A percentile compares a stretch with the other conserved stretches of the same genome.
Evolutionary conservation across 2,888 invertebrate species (phyloP).

Genomic region (Hemithea aestivaria): DNA sequence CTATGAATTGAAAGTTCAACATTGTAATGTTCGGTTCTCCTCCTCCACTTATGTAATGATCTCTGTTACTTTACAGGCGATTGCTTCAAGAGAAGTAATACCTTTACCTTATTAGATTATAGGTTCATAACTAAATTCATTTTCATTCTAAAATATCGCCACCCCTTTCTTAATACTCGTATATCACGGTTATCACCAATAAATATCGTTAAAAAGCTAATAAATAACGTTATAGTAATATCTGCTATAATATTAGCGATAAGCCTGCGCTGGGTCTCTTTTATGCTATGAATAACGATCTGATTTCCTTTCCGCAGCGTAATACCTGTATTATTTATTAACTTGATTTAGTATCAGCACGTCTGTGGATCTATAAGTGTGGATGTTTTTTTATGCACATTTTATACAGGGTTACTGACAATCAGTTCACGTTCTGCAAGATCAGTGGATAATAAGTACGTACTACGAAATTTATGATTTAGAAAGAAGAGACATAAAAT

Average conservation of each 20-base stretch:
- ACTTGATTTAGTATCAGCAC: slow-evolving; percentile 44
- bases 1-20: too few species aligned
- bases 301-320: slow-evolving; percentile 13
- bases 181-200: background rate
- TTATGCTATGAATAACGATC: slow-evolving; percentile 14
- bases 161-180: background rate
- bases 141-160: slow-evolving; percentile 1
- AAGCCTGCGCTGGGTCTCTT: slow-evolving; percentile 2
- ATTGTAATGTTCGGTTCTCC: too few species aligned
- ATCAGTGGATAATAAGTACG: too few species aligned
- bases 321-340: slow-evolving; percentile 34
- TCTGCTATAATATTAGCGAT: background rate
- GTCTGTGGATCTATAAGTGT: slow-evolving; percentile 25
- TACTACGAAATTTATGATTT: too few species aligned
- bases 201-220: background rate
- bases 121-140: slow-evolving; percentile 2
- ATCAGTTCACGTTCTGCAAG: too few species aligned
- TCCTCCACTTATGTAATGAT: too few species aligned
- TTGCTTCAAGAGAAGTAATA: too few species aligned
- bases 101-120: too few species aligned
- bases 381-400: slow-evolving; percentile 28
- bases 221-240: slow-evolving; percentile 4
- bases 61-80: too few species aligned
- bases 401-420: slow-evolving; percentile 12
- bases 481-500: too few species aligned